A percentile compares a stretch with the other conserved stretches of the same genome.
phyloP scores from a whole-genome alignment of 2,888 invertebrate genomes.

The Tricholauxania praeusta region DNA sequence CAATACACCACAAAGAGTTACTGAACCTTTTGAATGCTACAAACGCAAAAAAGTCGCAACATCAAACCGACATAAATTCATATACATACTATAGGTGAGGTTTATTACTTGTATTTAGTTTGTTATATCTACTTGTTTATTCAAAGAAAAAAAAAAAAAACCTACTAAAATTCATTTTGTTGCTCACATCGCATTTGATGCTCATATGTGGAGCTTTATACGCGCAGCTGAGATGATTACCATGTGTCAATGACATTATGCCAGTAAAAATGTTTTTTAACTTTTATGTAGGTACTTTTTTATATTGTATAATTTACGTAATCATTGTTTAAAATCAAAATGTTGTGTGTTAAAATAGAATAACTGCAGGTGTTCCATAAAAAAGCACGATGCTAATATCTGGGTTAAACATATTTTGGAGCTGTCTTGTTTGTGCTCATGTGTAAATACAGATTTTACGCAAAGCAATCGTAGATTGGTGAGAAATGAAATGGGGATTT shows the following conservation, averaged over 20 bases:
- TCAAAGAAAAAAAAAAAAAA: slow-evolving; percentile 5
- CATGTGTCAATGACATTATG: slow-evolving; percentile 43
- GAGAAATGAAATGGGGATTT: too few relatives aligned
- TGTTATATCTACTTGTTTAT: too few relatives aligned
- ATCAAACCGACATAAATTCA: neutral
- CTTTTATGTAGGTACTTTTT: slow-evolving; percentile 25
- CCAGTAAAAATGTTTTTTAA: slow-evolving; percentile 25
- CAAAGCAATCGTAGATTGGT: too few relatives aligned
- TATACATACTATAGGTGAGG: too few relatives aligned
- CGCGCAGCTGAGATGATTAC: slow-evolving; percentile 16
- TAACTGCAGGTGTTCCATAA: too few relatives aligned
- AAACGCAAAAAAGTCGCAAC: neutral
- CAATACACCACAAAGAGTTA: neutral
- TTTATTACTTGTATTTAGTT: neutral
- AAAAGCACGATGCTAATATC: too few relatives aligned
- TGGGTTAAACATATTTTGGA: too few relatives aligned
- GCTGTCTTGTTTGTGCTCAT: too few relatives aligned
- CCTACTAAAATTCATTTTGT: slow-evolving; percentile 6
- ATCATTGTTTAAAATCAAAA: slow-evolving; percentile 38
- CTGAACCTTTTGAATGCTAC: slow-evolving; percentile 7
- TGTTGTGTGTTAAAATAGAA: too few relatives aligned
- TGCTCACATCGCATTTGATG: neutral
- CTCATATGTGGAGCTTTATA: slow-evolving; percentile 4
- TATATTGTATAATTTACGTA: slow-evolving; percentile 41
- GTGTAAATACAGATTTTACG: too few relatives aligned